phyloP scores from a whole-genome alignment of 1,140 invertebrate genomes.

The Caenorhabditis tropicalis region DNA sequence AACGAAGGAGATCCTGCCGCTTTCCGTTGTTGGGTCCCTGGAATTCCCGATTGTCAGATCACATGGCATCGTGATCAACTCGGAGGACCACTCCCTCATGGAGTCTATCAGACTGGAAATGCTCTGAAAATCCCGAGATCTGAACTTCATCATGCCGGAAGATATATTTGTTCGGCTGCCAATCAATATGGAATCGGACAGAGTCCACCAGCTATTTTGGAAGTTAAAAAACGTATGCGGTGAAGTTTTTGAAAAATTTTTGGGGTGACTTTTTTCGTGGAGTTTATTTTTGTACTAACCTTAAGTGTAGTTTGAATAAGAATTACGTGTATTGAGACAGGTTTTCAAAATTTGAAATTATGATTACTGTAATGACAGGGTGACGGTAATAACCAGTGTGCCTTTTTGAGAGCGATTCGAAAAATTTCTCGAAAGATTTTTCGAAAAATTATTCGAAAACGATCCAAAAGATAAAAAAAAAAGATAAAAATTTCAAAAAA shows the following conservation, averaged over 20 bases:
- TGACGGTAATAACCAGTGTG: too few species aligned
- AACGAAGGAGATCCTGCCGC: conserved; percentile 67
- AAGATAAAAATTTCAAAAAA: too few species aligned
- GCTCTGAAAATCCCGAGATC: conserved; percentile 67
- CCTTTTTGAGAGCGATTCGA: too few species aligned
- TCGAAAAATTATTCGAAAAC: too few species aligned
- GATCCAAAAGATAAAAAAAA: too few species aligned
- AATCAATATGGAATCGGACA: conserved; percentile 65
- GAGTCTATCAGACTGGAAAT: conserved; percentile 67
- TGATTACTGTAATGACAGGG: too few species aligned
- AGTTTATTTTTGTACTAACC: neutral
- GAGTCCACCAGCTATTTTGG: conserved; percentile 67
- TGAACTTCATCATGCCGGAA: conserved; percentile 64
- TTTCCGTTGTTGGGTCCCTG: conserved; percentile 68
- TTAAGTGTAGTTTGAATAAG: too few species aligned
- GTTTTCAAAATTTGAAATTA: neutral
- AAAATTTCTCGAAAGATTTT: too few species aligned
- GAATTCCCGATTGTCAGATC: conserved; percentile 70
- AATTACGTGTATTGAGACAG: too few species aligned
- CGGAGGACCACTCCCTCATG: conserved; percentile 66
- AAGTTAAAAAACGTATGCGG: conserved; percentile 63
- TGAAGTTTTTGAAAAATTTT: neutral
- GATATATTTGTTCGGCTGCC: conserved; percentile 68
- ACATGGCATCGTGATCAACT: conserved; percentile 68
- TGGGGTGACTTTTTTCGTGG: neutral